Conservation (phyloP, 2,888 invertebrate genomes). For the Nudaria mundana region DNA sequence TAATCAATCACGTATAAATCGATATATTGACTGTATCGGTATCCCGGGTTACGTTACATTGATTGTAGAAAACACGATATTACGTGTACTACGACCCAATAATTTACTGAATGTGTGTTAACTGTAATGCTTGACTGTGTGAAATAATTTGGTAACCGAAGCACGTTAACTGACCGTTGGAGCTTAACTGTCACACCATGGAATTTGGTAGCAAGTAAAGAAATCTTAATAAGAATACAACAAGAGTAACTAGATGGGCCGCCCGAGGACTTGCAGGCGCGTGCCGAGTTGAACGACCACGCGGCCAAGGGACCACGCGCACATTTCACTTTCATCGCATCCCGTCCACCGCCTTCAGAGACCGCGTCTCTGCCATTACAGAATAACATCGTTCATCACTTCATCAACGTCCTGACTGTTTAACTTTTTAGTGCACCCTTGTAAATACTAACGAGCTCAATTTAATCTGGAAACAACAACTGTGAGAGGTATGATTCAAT, state of each 20-base stretch:
- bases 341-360: constrained; percentile 43
- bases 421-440: constrained; percentile 10
- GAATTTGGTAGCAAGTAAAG: constrained; percentile 16
- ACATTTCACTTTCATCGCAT: constrained; percentile 75
- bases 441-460: constrained; percentile 5
- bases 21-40: constrained; percentile 2
- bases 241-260: constrained; percentile 48
- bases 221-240: constrained; percentile 48
- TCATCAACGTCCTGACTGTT: constrained; percentile 28
- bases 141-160: constrained; percentile 1
- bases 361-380: constrained; percentile 35
- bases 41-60: constrained; percentile 2
- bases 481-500: neutral
- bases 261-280: constrained; percentile 62
- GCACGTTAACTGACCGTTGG: constrained; percentile 4
- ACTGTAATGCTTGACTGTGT: neutral
- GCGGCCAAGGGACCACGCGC: constrained; percentile 64
- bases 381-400: constrained; percentile 44
- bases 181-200: constrained; percentile 7
- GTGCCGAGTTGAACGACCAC: constrained; percentile 81
- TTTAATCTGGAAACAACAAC: neutral
- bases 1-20: neutral
- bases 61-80: neutral
- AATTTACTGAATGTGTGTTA: neutral
- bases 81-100: neutral